Base-by-base conservation (phyloP, 2,113 vertebrate species). In the Lophura nycthemera region DNA sequence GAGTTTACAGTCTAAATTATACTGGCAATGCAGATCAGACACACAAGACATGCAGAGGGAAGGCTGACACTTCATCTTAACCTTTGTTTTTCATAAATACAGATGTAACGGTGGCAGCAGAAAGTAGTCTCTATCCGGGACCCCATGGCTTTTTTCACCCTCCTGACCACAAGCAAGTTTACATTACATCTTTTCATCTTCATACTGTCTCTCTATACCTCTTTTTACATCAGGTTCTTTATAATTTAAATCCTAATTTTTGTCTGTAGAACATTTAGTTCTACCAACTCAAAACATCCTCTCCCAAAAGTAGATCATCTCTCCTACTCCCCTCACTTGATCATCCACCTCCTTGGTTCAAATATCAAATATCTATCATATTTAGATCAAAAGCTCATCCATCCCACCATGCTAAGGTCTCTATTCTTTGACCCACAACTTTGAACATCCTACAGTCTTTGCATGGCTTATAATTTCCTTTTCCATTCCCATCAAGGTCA, bases 1-100 rank as follows among this genome's bases (percentile, higher is more conserved):
- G 40, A 90, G 57, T 40, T 65, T 56, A 30, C 88, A 82, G 77
- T 30, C 43, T 54, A 90, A 86, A 84, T 84, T 83, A 78, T 57
- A 52, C 57, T 84, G 76, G 90, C 61, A 95, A 54, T 10, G 34
- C 1, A 20, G 65, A 79, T 90, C 76, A 94, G 80, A 36, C 57
- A 72, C 45, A 77, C 24, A 59, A 92, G 66, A 59, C 27, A 52
- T 45, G 69, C 76, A 86, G 69, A 93, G 52, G 66, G 76, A 90
- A 94, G 79, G 52, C 70, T 88, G 83, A 88, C 85, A 83, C 82
- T 40, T 86, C 79, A 88, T 42, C 40, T 84, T 72, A 95, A 59
- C 43, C 79, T 81, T 78, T 90, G 15, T 76, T 77, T 88, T 32
- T 30, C 56, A 48, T 59, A 87, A 91, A 89, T 60, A 76, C 15